Percentiles rank a stretch among this genome's conserved stretches.
These are phyloP conservation scores for Leptopilina drosophilae DNA, from an alignment of 2,888 invertebrate species.

Conservation along the genomic window DNA sequence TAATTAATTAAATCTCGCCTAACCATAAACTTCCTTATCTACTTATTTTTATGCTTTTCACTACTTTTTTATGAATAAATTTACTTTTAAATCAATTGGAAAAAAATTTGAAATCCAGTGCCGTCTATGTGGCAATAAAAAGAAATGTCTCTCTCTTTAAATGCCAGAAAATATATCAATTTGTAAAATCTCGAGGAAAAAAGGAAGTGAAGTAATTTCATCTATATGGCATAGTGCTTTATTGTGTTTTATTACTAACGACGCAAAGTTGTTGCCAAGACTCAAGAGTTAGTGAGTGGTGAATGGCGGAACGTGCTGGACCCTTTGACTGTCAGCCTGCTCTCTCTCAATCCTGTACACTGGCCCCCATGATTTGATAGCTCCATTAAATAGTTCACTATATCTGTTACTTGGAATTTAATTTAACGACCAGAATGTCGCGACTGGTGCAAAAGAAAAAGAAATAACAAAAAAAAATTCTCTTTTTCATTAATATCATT, in stretches of 20 bases:
- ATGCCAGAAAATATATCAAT: not conserved
- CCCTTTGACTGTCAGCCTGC: slow-evolving; percentile 28
- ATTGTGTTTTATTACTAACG: slow-evolving; percentile 21
- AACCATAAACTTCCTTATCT: too few relatives aligned
- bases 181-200: slow-evolving; percentile 3
- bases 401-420: slow-evolving; percentile 62
- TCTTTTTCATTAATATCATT: not conserved
- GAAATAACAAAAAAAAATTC: slow-evolving; percentile 42
- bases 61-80: too few relatives aligned
- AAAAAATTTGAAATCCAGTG: too few relatives aligned
- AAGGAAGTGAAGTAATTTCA: slow-evolving; percentile 20
- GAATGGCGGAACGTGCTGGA: slow-evolving; percentile 36
- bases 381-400: slow-evolving; percentile 40
- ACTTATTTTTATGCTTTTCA: too few relatives aligned
- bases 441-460: slow-evolving; percentile 46
- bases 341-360: not conserved
- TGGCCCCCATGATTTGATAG: slow-evolving; percentile 35
- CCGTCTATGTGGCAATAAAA: not conserved
- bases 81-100: too few relatives aligned
- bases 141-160: not conserved
- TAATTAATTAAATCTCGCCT: too few relatives aligned
- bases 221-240: not conserved
- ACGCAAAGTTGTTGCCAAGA: slow-evolving; percentile 8
- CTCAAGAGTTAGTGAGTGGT: slow-evolving; percentile 23
- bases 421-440: slow-evolving; percentile 58